phyloP scores from a whole-genome alignment of 1,140 invertebrate genomes.

The Agrypnia vestita region DNA sequence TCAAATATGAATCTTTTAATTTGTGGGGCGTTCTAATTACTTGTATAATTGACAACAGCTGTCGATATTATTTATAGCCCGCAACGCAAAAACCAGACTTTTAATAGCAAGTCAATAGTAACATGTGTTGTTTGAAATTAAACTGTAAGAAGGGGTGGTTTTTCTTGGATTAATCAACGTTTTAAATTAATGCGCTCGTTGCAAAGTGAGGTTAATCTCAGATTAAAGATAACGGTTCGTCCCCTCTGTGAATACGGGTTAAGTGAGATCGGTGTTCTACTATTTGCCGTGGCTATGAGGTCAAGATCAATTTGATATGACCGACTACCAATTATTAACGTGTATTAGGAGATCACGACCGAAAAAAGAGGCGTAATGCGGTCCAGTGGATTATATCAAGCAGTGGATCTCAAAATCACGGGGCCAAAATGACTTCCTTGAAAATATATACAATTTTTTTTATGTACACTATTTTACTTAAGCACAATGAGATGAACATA shows the following conservation, averaged over 20 bases:
- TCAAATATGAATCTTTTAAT: background rate
- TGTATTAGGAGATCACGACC: slow-evolving; percentile 57
- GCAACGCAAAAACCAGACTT: no score
- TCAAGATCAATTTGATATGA: slow-evolving; percentile 57
- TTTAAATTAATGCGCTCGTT: background rate
- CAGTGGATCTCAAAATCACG: background rate
- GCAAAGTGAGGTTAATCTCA: background rate
- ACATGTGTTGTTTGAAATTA: no score
- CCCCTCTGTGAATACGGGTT: background rate
- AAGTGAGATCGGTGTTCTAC: background rate
- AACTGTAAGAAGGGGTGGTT: background rate
- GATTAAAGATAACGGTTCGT: slow-evolving; percentile 2
- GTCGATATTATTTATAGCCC: no score
- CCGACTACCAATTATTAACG: slow-evolving; percentile 55
- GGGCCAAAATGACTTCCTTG: no score
- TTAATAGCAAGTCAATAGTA: no score
- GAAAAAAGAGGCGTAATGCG: slow-evolving; percentile 46
- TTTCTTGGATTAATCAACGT: background rate
- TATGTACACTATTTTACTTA: no score
- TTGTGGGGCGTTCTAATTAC: background rate
- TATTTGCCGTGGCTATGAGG: slow-evolving; percentile 27
- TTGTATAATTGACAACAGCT: no score
- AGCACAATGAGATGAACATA: no score
- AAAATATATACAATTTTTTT: no score
- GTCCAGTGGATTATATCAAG: slow-evolving; percentile 2